These are phyloP conservation scores for Drosophila austrosaltans DNA, from an alignment of 2,888 invertebrate species.

Conservation along the genomic window DNA sequence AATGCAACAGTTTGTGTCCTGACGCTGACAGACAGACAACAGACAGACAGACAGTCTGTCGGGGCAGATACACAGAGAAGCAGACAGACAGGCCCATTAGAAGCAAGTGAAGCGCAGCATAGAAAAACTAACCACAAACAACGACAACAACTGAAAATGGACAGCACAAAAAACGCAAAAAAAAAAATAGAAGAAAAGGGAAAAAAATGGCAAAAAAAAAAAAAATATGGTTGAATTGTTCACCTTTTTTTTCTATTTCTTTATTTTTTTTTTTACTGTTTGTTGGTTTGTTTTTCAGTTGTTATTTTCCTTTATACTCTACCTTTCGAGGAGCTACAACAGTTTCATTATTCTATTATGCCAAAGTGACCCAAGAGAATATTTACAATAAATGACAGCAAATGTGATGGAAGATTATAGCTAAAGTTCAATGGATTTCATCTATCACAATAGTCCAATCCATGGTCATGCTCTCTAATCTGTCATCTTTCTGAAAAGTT, in stretches of 20 bases:
- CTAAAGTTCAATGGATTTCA: too few species aligned
- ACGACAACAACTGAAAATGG: conserved; percentile 15
- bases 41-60: too few species aligned
- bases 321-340: neutral
- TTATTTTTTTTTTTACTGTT: neutral
- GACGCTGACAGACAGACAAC: neutral
- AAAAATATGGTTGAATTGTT: conserved; percentile 5
- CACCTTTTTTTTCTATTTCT: neutral
- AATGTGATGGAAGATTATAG: too few species aligned
- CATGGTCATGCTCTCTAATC: too few species aligned
- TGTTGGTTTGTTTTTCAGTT: conserved; percentile 4
- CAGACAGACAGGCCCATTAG: conserved; percentile 13
- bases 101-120: conserved; percentile 7
- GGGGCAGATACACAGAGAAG: neutral
- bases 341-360: neutral
- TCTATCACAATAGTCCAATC: too few species aligned
- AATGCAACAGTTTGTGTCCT: conserved; percentile 10
- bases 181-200: neutral
- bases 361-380: neutral
- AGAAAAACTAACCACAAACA: conserved; percentile 15
- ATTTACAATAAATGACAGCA: neutral
- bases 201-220: neutral
- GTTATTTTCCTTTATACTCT: neutral
- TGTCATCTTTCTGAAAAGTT: too few species aligned
- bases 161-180: conserved; percentile 4